Percentiles rank a stretch among this genome's conserved stretches.
phyloP scores from a whole-genome alignment of 2,113 vertebrate species.

The Numida meleagris region DNA sequence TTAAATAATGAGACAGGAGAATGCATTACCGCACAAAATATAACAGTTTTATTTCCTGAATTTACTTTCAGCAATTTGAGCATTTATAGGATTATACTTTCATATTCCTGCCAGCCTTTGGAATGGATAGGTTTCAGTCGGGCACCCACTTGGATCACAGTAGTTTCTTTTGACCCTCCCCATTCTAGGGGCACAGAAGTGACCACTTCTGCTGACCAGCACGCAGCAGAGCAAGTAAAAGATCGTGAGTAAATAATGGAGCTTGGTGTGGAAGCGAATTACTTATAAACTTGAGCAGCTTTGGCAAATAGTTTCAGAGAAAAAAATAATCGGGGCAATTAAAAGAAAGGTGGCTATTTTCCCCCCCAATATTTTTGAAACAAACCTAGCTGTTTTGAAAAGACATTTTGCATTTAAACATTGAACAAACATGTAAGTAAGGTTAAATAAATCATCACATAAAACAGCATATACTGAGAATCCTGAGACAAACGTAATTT shows the following conservation, averaged over 20 bases:
- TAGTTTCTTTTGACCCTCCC: neutral
- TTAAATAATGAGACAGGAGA: neutral
- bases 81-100: neutral
- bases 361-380: neutral
- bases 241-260: neutral
- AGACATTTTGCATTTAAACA: neutral
- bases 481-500: neutral
- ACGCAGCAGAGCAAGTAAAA: neutral
- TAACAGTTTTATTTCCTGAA: neutral
- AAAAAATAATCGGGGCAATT: neutral
- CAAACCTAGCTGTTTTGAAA: neutral
- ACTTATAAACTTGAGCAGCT: neutral
- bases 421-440: neutral
- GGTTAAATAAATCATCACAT: neutral
- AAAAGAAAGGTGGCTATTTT: accelerated
- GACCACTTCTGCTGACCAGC: too few relatives aligned
- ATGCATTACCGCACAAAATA: neutral
- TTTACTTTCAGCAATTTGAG: neutral
- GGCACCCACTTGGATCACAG: neutral
- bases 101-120: neutral
- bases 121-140: neutral
- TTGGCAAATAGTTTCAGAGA: neutral
- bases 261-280: neutral
- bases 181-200: neutral
- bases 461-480: neutral